Evolutionary conservation across 2,797 vertebrate genomes (phyloP).

Genomic region (Coregonus suidteri): DNA sequence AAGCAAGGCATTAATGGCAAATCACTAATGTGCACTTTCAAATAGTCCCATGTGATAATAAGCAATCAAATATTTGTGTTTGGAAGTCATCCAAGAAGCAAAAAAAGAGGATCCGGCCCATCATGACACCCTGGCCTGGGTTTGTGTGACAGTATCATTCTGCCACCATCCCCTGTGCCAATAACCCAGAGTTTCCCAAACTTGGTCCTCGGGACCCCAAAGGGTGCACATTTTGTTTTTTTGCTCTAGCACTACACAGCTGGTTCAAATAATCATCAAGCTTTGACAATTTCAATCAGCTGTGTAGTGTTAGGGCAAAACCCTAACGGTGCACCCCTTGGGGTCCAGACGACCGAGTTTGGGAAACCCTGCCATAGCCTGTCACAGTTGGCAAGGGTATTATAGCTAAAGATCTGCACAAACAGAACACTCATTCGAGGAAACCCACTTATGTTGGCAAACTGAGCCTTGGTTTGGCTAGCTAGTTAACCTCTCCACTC

Average conservation of each 20-base stretch:
- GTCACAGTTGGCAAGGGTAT: background rate
- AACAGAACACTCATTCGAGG: background rate
- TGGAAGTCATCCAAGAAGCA: background rate
- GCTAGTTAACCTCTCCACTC: background rate
- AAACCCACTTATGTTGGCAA: background rate
- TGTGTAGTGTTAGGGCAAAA: too few species aligned
- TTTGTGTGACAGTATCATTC: background rate
- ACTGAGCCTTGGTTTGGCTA: background rate
- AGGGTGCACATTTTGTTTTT: too few species aligned
- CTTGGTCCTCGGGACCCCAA: too few species aligned
- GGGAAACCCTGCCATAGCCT: background rate
- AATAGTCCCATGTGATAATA: background rate
- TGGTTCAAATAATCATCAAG: too few species aligned
- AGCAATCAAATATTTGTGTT: background rate
- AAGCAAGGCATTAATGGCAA: background rate
- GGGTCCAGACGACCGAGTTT: too few species aligned
- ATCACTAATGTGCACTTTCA: background rate
- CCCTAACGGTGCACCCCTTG: too few species aligned
- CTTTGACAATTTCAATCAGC: too few species aligned
- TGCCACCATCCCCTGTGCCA: background rate
- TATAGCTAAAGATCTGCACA: background rate
- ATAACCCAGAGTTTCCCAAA: too few species aligned
- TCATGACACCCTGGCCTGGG: background rate
- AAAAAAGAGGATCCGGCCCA: background rate
- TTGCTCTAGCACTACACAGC: too few species aligned